Base-by-base conservation (phyloP, 2,113 vertebrate species). In the Puntigrus tetrazona region DNA sequence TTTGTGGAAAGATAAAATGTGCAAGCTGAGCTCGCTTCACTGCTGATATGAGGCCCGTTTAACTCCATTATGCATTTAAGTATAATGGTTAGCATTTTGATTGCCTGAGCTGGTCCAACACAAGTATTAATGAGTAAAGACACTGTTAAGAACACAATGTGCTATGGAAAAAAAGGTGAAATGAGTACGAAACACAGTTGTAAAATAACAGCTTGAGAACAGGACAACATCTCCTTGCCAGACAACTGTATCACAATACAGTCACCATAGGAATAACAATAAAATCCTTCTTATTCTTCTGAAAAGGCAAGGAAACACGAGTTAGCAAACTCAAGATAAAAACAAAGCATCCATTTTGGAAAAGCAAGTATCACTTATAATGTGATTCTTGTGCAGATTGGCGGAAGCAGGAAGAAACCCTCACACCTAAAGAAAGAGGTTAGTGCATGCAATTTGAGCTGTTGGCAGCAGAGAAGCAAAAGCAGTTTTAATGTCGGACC, bases 401-500 rank as follows among this genome's bases (percentile, higher is more conserved):
- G 41, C 41, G 47, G 18, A 47, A 77, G 75, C 74, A 57, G 80
- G 59, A 75, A 82, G 27, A 55, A 20, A 55, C 69, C 7, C 20
- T 74, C 31, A 50, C 34, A 52, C 70, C 45, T 41, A 73, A 45
- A 78, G 47, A 78, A 59, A 85, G 27, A 78, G 67, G 57, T 85
- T 85, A 73, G 65, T 70, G 69, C 76, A 78, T 81, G 73, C 65
- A 63, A 65, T 67, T 86, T 41, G 69, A 78, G 73, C 50, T 16
- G 85, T 27, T 77, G 52, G 85, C n/a, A 72, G 70, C 76, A 81
- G 67, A 75, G 50, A 81, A 80, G 78, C 29, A 34, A 75, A 43
- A 86, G 89, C 85, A 43, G 7, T 29, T 43, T 36, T 57, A 83
- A 41, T 84, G 88, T 93, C 81, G 81, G 89, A 92, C 91, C 93